Conservation (phyloP, 2,797 vertebrate genomes). For the Sternarchorhynchus goeldii region DNA sequence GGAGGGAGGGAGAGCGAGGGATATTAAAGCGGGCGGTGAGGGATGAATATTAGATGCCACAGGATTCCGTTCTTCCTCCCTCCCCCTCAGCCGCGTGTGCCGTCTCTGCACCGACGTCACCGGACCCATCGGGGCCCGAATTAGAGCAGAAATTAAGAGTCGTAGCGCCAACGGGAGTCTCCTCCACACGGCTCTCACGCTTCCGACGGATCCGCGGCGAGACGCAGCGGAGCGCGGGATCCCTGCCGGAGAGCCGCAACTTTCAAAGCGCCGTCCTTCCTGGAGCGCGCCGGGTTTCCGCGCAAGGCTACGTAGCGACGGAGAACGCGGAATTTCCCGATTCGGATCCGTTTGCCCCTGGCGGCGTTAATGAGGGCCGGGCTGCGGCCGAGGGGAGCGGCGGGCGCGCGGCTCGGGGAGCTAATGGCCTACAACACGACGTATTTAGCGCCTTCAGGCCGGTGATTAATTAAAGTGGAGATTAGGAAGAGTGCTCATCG, state of each 20-base stretch:
- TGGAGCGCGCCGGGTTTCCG: too few relatives aligned
- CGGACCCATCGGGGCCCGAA: slow-evolving; percentile 57
- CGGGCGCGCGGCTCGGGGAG: slow-evolving; percentile 36
- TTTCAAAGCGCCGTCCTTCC: too few relatives aligned
- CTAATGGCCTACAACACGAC: slow-evolving; percentile 63
- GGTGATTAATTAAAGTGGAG: slow-evolving; percentile 59
- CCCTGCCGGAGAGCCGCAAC: not conserved
- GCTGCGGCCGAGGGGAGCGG: slow-evolving; percentile 22
- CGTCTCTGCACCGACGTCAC: slow-evolving; percentile 56
- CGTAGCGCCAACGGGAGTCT: slow-evolving; percentile 38
- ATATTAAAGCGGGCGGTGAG: slow-evolving; percentile 26
- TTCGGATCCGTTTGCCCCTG: not conserved
- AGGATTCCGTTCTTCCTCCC: slow-evolving; percentile 66
- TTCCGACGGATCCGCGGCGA: slow-evolving; percentile 7
- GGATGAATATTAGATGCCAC: slow-evolving; percentile 60
- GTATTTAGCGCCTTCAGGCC: slow-evolving; percentile 59
- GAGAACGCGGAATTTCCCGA: too few relatives aligned
- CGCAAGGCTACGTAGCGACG: too few relatives aligned
- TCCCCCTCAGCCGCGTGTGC: slow-evolving; percentile 57
- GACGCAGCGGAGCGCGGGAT: slow-evolving; percentile 27
- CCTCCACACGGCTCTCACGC: slow-evolving; percentile 26
- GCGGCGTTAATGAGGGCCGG: slow-evolving; percentile 34
- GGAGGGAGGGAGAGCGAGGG: too few relatives aligned
- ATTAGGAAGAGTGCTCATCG: slow-evolving; percentile 56
- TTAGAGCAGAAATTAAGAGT: slow-evolving; percentile 58